Evolutionary conservation across 2,113 vertebrate species (phyloP).

Genomic region (Lamprotornis superbus): DNA sequence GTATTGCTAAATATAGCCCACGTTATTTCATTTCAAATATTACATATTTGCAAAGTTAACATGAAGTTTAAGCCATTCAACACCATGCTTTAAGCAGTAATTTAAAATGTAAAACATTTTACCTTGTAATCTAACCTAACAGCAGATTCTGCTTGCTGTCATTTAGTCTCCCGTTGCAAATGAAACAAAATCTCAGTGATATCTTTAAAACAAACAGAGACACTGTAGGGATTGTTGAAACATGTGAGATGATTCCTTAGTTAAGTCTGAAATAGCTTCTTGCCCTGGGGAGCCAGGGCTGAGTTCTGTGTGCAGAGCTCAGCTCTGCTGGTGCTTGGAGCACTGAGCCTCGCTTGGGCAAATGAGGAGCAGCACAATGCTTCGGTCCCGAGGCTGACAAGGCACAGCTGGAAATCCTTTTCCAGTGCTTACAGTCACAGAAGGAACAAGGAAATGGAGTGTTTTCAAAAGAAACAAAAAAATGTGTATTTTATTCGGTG

Average conservation of each 20-base stretch:
- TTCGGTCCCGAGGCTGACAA: slow-evolving; percentile 81
- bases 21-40: slow-evolving; percentile 27
- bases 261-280: slow-evolving; percentile 67
- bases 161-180: slow-evolving; percentile 78
- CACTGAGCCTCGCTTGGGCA: slow-evolving; percentile 46
- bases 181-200: slow-evolving; percentile 72
- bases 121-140: slow-evolving; percentile 81
- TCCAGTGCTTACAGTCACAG: not conserved
- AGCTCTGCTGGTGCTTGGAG: slow-evolving; percentile 55
- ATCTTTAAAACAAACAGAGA: slow-evolving; percentile 72
- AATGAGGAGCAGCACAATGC: slow-evolving; percentile 69
- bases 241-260: slow-evolving; percentile 68
- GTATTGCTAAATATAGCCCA: not conserved
- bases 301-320: slow-evolving; percentile 64
- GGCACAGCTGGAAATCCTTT: slow-evolving; percentile 79
- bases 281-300: slow-evolving; percentile 69
- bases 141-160: slow-evolving; percentile 75
- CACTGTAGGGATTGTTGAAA: slow-evolving; percentile 70
- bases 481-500: not conserved
- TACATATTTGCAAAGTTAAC: slow-evolving; percentile 62
- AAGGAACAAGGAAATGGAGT: slow-evolving; percentile 31
- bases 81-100: slow-evolving; percentile 69
- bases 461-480: slow-evolving; percentile 59
- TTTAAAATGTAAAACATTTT: slow-evolving; percentile 77
- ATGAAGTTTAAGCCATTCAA: slow-evolving; percentile 57